Base-by-base conservation (phyloP, 1,140 invertebrate genomes). In the Varroa destructor region DNA sequence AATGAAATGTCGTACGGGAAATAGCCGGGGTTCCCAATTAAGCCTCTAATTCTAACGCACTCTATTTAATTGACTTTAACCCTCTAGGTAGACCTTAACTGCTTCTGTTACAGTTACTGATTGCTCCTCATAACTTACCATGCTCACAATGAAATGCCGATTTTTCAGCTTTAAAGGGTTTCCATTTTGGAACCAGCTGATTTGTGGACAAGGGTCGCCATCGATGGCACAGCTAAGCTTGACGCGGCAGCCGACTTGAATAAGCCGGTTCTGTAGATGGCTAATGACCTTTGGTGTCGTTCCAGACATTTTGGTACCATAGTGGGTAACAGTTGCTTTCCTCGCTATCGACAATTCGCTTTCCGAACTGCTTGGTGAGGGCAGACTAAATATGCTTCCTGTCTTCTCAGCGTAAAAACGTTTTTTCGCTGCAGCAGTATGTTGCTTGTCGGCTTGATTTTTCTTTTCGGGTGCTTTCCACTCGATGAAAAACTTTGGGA, bases 191-290 rank as follows among this genome's bases (percentile, higher is more conserved):
- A 67, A 37, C 61, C 61, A 67, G 61, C 40, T 43, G 36, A 67
- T 37, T 8, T 67, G 12, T 5, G 61, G 61, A 67, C 61, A 67
- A 2, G 61, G 61, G 46, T 67, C 61, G 46, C 61, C 61, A 46
- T 67, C 61, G 14, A 74, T 74, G 12, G 71, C 71, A 43, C 74
- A 74, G 46, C 72, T 73, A 3, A 74, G 57, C 42, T 73, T 74
- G 0, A 72, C 72, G 4, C 74, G 54, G 8, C 55, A 58, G 2
- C 74, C 74, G 42, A 25, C 46, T 10, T 72, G 56, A 14, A 73
- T 55, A 8, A 72, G 46, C 46, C 73, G 46, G 8, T 74, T 74
- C 37, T 72, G 70, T 6, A 74, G 43, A 55, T 74, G 73, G 6
- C 55, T 61, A 14, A 73, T 51, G 0, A 74, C 71, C 36, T 70